Evolutionary conservation across 1,140 invertebrate genomes (phyloP), one percentile per base, ranked within the genome.

Genomic region (Papilio glaucus): DNA sequence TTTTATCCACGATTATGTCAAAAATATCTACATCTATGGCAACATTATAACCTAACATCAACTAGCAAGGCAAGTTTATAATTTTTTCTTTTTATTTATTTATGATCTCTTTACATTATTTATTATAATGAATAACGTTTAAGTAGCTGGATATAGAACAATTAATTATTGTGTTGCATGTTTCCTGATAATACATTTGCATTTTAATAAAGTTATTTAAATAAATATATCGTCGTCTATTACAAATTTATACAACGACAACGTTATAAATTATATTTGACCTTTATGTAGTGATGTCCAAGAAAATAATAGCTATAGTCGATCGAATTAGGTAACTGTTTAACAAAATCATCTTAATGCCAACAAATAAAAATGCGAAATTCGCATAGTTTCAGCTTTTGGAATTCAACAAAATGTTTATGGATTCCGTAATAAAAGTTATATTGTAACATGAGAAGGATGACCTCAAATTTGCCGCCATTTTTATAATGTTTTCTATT

Each of bases 131-230:
- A 42, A 68, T 41, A 67, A 45, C 21, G 38, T 9, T 24, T 68
- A 21, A n/a, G 8, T 65, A 42, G 39, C n/a, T 37, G 4, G 24
- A 68, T 68, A 38, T 18, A 42, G 45, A 29, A 68, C 41, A 68
- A 68, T 42, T 68, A 68, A 49, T 68, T 68, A 41, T 39, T 5
- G 7, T 45, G 21, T 39, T n/a, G 39, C 41, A 26, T 45, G 39
- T 68, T 68, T 68, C 65, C 65, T 68, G 38, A 41, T 61, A 61
- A 61, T 68, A 68, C 21, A 68, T 68, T 68, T 45, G 65, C 65
- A 68, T 68, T 42, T 26, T 45, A 68, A 68, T 42, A 68, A 26
- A 26, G 24, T 53, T 53, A 68, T 68, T 68, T 68, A 45, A 68
- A 68, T 68, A 68, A 68, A 21, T 26, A 15, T 8, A 65, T 38